Evolutionary conservation across 2,113 vertebrate species (phyloP), one percentile per base, ranked within the genome.

Genomic region (Aspidoscelis tigris): DNA sequence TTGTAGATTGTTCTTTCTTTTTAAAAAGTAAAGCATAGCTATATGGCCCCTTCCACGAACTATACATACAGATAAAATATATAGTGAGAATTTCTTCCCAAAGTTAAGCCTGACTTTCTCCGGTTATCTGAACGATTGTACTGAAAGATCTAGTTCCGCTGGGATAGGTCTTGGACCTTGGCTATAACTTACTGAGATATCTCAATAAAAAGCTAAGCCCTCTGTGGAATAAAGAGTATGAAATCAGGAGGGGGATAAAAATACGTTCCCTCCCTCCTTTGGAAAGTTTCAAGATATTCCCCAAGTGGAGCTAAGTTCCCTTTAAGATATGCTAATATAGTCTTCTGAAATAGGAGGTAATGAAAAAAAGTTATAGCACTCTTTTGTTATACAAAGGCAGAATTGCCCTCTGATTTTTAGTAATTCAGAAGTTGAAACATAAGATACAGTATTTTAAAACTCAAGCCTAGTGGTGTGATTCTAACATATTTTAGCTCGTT

Each of bases 301-400:
- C 2, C 69, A 65, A 14, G 73, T 87, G 26, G 3, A 76, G 6
- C 26, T 6, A 7, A 81, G 76, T 22, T 76, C 26, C 20, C 61
- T 43, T 44, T 86, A 47, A 41, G 39, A 61, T 81, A 12, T 83
- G 55, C 5, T 47, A 72, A 43, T 78, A 24, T 90, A 18, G 39
- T 33, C 72, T 5, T 4, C 0, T 61, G 71, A 20, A 72, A 76
- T 55, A 58, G 18, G 20, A 6, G 81, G 26, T 43, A 78, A 33
- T 4, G 71, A 55, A 58, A 55, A 58, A 86, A 41, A 4, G 24
- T 66, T 26, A 43, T 7, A 21, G 26, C 41, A 24, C 3, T 65
- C 21, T 82, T 22, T 22, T 8, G 43, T 0, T 26, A 82, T 47
- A 44, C 14, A 16, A 9, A 70, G 18, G 64, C 2, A 69, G 11